Evolutionary conservation across 2,113 vertebrate species (phyloP), one percentile per base, ranked within the genome.

Genomic region (Cheirogaleus medius): DNA sequence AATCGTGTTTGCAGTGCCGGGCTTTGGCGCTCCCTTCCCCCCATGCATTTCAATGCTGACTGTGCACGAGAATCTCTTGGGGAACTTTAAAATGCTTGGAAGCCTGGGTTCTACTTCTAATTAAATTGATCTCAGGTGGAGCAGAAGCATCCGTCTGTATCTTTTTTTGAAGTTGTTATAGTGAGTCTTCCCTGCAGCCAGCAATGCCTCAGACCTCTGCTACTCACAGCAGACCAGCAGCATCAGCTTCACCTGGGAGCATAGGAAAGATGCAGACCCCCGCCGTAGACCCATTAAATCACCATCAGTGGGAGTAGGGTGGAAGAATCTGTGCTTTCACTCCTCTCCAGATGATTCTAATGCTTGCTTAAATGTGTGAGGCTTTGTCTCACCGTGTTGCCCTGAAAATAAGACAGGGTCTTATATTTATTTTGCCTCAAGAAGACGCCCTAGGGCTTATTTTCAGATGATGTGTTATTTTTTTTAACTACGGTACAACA

Each of bases 1-100:
- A 63, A 52, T 25, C 32, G 29, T 0, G 0, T 3, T 3, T 71
- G 7, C 5, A 18, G 7, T 2, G 25, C 4, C 23, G 12, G 37
- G 37, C 39, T 94, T 29, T 37, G 21, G 12, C 47, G 10, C 47
- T 32, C 44, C 37, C 8, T 34, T 47, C n/a, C 4, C 23, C 42
- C 69, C 42, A n/a, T 29, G 17, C 12, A 39, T 60, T 39, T 47
- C 9, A 78, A 14, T 32, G 37, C 39, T 42, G 37, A n/a, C 18
- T 47, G 1, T 39, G 39, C 1, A 0, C 2, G 27, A 15, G 32
- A 68, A 29, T 89, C 66, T 37, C 27, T 18, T 13, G 21, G 32
- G 44, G 49, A 58, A 52, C 34, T 29, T n/a, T 44, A 37, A 77
- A 44, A 81, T 18, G 21, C 82, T 69, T 64, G 84, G 49, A 95